Percentiles rank a stretch among this genome's conserved stretches.
Conservation (phyloP, 2,888 invertebrate genomes). For the Meliscaeva auricollis region DNA sequence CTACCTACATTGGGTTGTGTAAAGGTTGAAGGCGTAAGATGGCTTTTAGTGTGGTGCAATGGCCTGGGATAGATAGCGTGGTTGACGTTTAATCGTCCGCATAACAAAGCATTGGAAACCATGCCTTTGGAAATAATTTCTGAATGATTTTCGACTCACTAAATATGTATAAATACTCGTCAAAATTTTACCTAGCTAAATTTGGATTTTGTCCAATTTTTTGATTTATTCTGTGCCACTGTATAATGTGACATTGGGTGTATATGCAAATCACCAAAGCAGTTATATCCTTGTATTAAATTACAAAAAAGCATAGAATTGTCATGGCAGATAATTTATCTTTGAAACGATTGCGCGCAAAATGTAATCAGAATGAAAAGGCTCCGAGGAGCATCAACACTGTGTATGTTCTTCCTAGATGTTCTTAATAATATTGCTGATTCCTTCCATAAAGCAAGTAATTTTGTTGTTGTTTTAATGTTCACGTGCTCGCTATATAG, state of each 20-base stretch:
- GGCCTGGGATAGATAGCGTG: no score
- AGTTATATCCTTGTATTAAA: slow-evolving; percentile 71
- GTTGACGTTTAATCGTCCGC: no score
- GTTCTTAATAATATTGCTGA: no score
- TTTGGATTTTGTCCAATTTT: neutral
- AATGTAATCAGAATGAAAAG: slow-evolving; percentile 56
- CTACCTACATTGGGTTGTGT: no score
- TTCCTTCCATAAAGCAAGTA: neutral
- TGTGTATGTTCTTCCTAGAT: neutral
- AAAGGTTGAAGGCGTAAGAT: no score
- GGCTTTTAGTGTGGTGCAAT: no score
- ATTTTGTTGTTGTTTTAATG: neutral
- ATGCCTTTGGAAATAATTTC: no score
- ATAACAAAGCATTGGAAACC: no score
- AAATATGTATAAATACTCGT: no score
- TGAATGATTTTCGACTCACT: no score
- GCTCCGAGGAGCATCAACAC: slow-evolving; percentile 15
- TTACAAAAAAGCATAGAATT: slow-evolving; percentile 70
- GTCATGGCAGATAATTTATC: slow-evolving; percentile 73
- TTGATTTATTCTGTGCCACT: neutral
- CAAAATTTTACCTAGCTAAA: no score
- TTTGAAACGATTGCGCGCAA: slow-evolving; percentile 53
- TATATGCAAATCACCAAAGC: slow-evolving; percentile 65
- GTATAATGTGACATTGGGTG: slow-evolving; percentile 26
- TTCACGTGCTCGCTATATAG: slow-evolving; percentile 4